Conservation (phyloP, 2,113 vertebrate species). For the Oxyruncus cristatus region DNA sequence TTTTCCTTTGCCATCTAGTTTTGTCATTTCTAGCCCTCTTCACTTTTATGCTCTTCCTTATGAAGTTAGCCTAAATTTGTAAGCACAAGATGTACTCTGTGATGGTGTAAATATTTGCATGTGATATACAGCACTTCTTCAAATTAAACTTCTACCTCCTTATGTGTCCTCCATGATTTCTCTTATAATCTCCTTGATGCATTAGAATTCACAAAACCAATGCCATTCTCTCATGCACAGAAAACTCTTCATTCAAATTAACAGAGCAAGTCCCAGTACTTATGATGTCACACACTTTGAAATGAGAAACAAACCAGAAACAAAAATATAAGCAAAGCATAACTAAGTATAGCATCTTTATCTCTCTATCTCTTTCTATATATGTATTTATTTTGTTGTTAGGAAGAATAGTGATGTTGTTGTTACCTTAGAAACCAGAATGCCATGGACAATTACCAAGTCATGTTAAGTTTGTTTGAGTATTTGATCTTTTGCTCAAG, state of each 20-base stretch:
- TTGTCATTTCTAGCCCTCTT: neutral
- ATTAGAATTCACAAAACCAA: neutral
- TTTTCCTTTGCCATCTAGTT: neutral
- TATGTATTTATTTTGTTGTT: conserved; percentile 44
- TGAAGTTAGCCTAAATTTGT: neutral
- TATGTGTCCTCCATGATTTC: neutral
- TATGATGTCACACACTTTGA: conserved; percentile 74
- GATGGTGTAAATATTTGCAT: neutral
- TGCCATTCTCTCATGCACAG: neutral
- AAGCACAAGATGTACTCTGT: neutral
- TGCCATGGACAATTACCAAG: conserved; percentile 79
- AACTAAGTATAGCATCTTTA: conserved; percentile 26
- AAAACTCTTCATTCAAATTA: neutral
- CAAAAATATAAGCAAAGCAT: conserved; percentile 52
- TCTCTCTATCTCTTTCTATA: conserved; percentile 38
- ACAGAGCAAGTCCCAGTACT: conserved; percentile 32
- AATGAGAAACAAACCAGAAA: conserved; percentile 46
- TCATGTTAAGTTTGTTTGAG: conserved; percentile 69
- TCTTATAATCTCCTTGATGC: neutral
- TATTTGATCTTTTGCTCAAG: conserved; percentile 67
- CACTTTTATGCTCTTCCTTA: neutral
- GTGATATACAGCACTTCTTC: neutral
- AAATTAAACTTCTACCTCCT: neutral
- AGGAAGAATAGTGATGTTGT: conserved; percentile 52
- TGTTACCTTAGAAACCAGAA: conserved; percentile 63